Evolutionary conservation across 2,888 invertebrate species (phyloP), one percentile per base, ranked within the genome.

Genomic region (Epinotia brunnichana): DNA sequence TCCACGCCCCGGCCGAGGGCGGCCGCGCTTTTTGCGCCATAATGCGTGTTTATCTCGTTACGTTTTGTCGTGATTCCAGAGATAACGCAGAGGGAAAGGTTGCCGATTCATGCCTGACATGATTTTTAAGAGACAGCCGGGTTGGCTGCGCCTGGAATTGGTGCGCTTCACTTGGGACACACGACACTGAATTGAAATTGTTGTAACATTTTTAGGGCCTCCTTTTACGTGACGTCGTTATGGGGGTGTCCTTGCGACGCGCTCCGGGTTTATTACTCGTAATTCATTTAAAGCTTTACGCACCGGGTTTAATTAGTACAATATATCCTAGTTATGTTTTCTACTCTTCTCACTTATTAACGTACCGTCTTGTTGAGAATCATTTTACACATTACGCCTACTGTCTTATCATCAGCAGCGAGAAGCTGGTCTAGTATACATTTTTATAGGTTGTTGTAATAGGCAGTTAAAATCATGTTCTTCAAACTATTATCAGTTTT

Each of bases 41-140:
- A 83, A 80, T 78, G 80, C 78, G 74, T 76, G 80, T 77, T 84
- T 84, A 83, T 85, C 81, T 82, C 80, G 82, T 82, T 83, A 81
- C 77, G 76, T 76, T 79, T 77, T 78, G 80, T 77, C 77, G 77
- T 75, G 79, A 81, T 82, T 81, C 77, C 74, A 73, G 73, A 77
- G 76, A 78, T 78, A 80, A 77, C 74, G 72, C 74, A 75, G 73
- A 53, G 69, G 69, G 39, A 66, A 71, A 72, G 74, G 59, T 66
- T 70, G 74, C 72, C 75, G 75, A 74, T 74, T 73, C 69, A 68
- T 73, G 78, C 77, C 75, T 75, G 79, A 77, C 78, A 80, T 79
- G 81, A 80, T 81, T 81, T 80, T 79, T 68, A 72, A 72, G 67
- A 68, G 35, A 57, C 17, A 53, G 21, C 7, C 35, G 60, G 57